A percentile compares a stretch with the other conserved stretches of the same genome.
These are phyloP conservation scores for Musca domestica DNA, from an alignment of 1,140 invertebrate species.

Conservation along the genomic window DNA sequence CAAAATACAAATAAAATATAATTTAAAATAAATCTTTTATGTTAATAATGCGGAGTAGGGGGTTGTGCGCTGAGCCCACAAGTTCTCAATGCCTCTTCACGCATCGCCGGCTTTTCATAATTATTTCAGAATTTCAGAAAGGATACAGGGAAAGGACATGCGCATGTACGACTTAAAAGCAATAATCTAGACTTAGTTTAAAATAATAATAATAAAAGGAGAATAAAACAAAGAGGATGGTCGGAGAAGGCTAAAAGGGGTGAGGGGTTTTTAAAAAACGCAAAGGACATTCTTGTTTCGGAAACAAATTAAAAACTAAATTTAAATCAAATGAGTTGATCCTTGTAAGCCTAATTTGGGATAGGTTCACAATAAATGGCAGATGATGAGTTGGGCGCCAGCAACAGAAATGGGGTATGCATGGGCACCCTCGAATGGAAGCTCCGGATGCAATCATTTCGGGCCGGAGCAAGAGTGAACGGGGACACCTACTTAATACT, in stretches of 20 bases:
- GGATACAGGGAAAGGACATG: background rate
- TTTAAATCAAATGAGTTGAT: too few species aligned
- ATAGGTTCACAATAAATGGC: too few species aligned
- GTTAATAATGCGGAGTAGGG: background rate
- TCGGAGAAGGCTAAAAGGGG: too few species aligned
- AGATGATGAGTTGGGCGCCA: too few species aligned
- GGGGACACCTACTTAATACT: conserved; percentile 1
- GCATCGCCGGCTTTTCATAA: too few species aligned
- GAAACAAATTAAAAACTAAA: too few species aligned
- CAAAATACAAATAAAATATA: conserved; percentile 12
- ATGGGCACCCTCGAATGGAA: too few species aligned
- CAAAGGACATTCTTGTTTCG: too few species aligned
- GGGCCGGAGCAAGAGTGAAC: background rate
- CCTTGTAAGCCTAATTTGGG: too few species aligned
- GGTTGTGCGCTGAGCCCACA: conserved; percentile 17
- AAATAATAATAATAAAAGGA: background rate
- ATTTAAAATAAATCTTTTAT: background rate
- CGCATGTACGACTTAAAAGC: background rate
- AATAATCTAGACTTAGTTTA: background rate
- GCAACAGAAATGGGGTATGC: too few species aligned
- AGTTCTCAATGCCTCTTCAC: background rate
- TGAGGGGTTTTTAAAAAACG: too few species aligned
- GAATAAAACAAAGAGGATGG: too few species aligned
- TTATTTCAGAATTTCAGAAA: background rate
- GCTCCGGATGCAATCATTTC: background rate